Percentiles rank a stretch among this genome's conserved stretches.
Conservation (phyloP, 2,888 invertebrate genomes). For the Cacoxenus indagator region DNA sequence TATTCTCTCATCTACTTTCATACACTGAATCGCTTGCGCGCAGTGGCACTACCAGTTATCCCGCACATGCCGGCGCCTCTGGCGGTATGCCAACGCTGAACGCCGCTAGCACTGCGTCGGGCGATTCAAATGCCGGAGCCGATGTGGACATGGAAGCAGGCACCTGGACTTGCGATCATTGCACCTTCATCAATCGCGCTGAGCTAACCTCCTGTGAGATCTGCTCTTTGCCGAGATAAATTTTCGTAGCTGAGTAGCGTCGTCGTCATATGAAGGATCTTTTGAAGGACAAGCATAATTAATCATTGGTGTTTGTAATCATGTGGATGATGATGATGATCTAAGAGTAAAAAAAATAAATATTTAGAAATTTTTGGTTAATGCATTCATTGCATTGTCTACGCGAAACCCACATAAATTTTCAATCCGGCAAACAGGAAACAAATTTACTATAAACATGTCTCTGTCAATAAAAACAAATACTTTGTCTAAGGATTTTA, state of each 20-base stretch:
- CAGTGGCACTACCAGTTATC: neutral
- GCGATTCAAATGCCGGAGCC: conserved; percentile 31
- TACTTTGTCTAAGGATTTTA: conserved; percentile 54
- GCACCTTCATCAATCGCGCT: conserved; percentile 91
- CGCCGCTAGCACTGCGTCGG: conserved; percentile 31
- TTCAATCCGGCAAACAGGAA: neutral
- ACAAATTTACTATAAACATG: conserved; percentile 34
- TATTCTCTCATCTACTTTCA: too few species aligned
- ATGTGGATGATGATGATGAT: neutral
- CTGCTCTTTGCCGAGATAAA: conserved; percentile 86
- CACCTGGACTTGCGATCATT: conserved; percentile 91
- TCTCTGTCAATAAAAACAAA: conserved; percentile 34
- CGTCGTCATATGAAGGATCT: neutral
- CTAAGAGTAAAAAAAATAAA: neutral
- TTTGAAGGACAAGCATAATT: neutral
- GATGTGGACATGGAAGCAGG: conserved; percentile 56
- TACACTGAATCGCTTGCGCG: too few species aligned
- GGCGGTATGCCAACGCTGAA: conserved; percentile 25
- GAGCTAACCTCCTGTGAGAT: conserved; percentile 87
- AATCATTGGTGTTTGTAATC: neutral
- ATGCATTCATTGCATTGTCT: too few species aligned
- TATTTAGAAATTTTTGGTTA: neutral
- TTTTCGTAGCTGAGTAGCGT: neutral
- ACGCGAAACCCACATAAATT: too few species aligned
- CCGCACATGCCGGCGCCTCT: conserved; percentile 22